Conservation (phyloP, 2,113 vertebrate genomes). For the Setophaga coronata region DNA sequence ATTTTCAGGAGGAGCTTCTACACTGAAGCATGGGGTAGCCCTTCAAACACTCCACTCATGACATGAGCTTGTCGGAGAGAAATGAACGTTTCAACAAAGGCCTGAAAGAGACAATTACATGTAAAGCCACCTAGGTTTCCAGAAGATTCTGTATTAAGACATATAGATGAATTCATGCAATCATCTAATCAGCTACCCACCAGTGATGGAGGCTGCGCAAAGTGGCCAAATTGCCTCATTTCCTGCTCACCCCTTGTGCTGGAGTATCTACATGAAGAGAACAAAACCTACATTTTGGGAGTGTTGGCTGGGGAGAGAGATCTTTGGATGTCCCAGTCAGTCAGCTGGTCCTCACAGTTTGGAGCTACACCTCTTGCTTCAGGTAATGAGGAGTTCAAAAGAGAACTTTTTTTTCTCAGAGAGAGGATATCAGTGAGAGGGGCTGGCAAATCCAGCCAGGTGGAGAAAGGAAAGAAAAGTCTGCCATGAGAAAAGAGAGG, state of each 20-base stretch:
- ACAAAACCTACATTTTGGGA: background rate
- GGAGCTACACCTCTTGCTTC: background rate
- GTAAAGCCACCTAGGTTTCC: background rate
- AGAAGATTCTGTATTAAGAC: background rate
- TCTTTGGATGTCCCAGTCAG: background rate
- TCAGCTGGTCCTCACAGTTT: background rate
- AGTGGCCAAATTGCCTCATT: background rate
- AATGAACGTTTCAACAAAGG: background rate
- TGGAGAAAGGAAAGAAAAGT: background rate
- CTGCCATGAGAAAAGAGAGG: background rate
- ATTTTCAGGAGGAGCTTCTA: background rate
- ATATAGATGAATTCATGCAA: background rate
- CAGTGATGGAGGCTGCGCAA: background rate
- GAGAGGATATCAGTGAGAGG: background rate
- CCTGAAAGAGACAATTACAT: background rate
- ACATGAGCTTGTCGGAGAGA: background rate
- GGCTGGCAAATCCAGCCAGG: background rate
- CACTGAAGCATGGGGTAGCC: fast-evolving
- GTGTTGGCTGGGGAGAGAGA: background rate
- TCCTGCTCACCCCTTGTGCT: background rate
- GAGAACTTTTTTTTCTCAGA: background rate
- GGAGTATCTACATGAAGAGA: background rate
- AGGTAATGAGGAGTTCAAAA: background rate
- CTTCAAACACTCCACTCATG: background rate
- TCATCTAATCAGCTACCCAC: fast-evolving